Base-by-base conservation (phyloP, 2,797 vertebrate species). In the Kryptolebias ocellatus region DNA sequence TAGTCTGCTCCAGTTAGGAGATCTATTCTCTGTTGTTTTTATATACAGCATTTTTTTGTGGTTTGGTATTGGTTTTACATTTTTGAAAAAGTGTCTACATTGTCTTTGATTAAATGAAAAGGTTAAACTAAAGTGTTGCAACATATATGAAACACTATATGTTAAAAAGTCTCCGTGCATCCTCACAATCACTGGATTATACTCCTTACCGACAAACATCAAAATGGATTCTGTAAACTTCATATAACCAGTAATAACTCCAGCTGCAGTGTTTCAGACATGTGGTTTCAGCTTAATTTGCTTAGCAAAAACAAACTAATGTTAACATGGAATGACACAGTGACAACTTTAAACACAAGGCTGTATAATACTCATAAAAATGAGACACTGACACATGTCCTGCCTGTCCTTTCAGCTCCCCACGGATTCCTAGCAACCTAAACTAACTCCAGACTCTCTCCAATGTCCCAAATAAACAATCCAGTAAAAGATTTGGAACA, bases 291-390 rank as follows among this genome's bases (percentile, higher is more conserved):
- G 61, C 50, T 60, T 88, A 28, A 87, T 84, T 87, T 89, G 80
- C 14, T 67, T 71, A 84, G 54, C 87, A 88, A 91, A 89, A 80
- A 39, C 17, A 64, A 70, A 8, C 17, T 52, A 31, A 60, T 14
- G 3, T 42, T 49, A 67, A 5, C 47, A 24, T 24, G 18, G 2
- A 11, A 55, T 5, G 24, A 5, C 31, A 60, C 29, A 58, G 57
- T 16, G 12, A 53, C 45, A 65, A 73, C 55, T 34, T 66, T 31
- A 63, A 20, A 64, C n/a, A 66, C 37, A 24, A 15, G 45, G 14
- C 6, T 18, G 29, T 73, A 68, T 64, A 76, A 64, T 50, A 75
- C 72, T 74, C 39, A 73, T 60, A 73, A 76, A 49, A 62, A 49
- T 34, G 15, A 14, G 18, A 82, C 64, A 72, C 31, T 45, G 58